Evolutionary conservation across 2,113 vertebrate genomes (phyloP).

Genomic region (Thomomys bottae): DNA sequence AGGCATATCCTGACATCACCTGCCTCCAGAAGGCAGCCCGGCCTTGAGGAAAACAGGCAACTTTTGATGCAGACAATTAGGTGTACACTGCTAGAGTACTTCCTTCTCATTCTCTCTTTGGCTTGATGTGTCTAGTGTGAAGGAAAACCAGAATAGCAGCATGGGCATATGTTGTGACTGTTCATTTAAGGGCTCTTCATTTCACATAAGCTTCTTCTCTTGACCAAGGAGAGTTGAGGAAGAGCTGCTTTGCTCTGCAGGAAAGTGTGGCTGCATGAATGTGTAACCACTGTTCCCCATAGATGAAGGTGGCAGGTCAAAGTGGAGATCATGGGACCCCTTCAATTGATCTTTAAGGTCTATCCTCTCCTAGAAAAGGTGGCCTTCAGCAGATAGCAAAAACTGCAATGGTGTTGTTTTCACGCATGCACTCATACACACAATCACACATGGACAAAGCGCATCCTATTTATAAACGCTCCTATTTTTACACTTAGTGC

Average conservation of each 20-base stretch:
- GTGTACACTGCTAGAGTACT: not conserved
- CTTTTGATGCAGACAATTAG: constrained; percentile 43
- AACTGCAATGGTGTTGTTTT: not conserved
- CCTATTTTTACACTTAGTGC: not conserved
- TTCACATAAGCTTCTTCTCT: not conserved
- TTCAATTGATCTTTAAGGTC: not conserved
- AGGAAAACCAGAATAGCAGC: constrained; percentile 47
- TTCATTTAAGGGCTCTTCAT: constrained; percentile 34
- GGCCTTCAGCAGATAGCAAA: not conserved
- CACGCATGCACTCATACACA: not conserved
- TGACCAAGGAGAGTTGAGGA: not conserved
- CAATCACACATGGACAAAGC: not conserved
- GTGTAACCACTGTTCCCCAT: not conserved
- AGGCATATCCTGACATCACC: not conserved
- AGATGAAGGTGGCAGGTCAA: not conserved
- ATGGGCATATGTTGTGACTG: not conserved
- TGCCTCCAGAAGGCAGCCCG: not conserved
- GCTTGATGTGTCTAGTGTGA: constrained; percentile 30
- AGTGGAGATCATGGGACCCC: not conserved
- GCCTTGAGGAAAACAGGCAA: not conserved
- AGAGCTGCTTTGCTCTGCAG: not conserved
- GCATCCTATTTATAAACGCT: not conserved
- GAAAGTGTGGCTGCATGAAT: not conserved
- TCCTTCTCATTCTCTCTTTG: constrained; percentile 10
- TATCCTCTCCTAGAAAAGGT: not conserved